Evolutionary conservation across 2,797 vertebrate genomes (phyloP).

Genomic region (Orientallactaga sibirica): DNA sequence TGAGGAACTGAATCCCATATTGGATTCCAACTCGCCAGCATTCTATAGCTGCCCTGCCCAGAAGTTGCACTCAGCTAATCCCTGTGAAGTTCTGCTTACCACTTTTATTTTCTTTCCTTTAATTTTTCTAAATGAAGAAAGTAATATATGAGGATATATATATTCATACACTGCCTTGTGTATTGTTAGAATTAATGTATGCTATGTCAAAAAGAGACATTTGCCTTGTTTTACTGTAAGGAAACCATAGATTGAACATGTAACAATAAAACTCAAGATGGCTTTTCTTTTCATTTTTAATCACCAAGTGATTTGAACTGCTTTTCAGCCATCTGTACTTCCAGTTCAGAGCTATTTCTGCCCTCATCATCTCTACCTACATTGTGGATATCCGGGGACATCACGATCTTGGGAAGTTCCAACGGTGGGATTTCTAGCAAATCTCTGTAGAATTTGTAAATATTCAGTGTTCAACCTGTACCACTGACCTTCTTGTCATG

Average conservation of each 20-base stretch:
- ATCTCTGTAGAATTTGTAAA: neutral
- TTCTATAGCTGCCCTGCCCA: neutral
- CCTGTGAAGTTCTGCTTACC: neutral
- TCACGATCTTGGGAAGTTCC: neutral
- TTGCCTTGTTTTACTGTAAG: neutral
- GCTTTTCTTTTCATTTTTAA: constrained; percentile 58
- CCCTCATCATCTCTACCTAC: neutral
- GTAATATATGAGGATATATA: neutral
- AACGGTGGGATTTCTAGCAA: neutral
- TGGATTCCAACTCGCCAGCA: neutral
- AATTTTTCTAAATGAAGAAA: neutral
- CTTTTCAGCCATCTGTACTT: neutral
- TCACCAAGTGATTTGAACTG: constrained; percentile 28
- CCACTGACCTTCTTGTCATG: neutral
- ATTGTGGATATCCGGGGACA: constrained; percentile 20
- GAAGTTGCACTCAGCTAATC: too few species aligned
- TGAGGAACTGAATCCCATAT: too few species aligned
- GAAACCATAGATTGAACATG: constrained; percentile 5
- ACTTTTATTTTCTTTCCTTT: neutral
- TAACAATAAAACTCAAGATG: neutral
- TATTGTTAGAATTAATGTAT: constrained; percentile 64
- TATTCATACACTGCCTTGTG: neutral
- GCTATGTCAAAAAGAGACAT: constrained; percentile 12
- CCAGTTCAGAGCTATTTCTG: neutral
- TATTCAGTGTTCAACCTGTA: constrained; percentile 2